These are phyloP conservation scores for Dioctria linearis DNA, from an alignment of 2,888 invertebrate genomes.

Conservation along the genomic window DNA sequence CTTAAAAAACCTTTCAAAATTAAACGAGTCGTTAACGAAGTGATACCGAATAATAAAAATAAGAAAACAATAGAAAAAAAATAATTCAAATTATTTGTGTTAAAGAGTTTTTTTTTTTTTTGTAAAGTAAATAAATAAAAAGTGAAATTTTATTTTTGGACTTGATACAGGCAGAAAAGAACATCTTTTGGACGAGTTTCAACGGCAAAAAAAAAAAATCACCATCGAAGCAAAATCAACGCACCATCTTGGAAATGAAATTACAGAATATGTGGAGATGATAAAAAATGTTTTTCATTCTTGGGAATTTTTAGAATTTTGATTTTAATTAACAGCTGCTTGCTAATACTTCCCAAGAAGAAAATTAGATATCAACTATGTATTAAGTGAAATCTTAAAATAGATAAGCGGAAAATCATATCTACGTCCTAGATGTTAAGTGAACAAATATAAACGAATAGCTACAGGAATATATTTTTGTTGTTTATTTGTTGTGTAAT, in stretches of 20 bases:
- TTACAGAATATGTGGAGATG: constrained; percentile 35
- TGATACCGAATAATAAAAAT: not conserved
- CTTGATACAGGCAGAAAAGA: constrained; percentile 32
- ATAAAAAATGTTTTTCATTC: constrained; percentile 40
- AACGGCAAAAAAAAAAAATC: constrained; percentile 30
- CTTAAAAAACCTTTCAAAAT: not conserved
- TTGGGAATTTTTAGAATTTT: constrained; percentile 36
- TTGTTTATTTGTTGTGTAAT: no score
- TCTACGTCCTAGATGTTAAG: no score
- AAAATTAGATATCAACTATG: not conserved
- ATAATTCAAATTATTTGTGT: not conserved
- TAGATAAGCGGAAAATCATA: not conserved
- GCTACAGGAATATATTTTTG: no score
- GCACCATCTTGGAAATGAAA: constrained; percentile 52
- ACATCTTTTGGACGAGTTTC: constrained; percentile 24
- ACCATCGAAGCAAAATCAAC: not conserved
- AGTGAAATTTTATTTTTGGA: constrained; percentile 54
- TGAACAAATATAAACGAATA: no score
- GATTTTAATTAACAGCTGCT: constrained; percentile 35
- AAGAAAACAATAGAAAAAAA: constrained; percentile 1
- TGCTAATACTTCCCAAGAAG: not conserved
- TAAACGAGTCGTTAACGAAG: not conserved
- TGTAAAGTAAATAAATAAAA: constrained; percentile 28
- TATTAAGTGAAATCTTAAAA: not conserved
- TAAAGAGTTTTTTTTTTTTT: constrained; percentile 7